Evolutionary conservation across 2,888 invertebrate genomes (phyloP), one percentile per base, ranked within the genome.

Genomic region (Trimorus sp.): DNA sequence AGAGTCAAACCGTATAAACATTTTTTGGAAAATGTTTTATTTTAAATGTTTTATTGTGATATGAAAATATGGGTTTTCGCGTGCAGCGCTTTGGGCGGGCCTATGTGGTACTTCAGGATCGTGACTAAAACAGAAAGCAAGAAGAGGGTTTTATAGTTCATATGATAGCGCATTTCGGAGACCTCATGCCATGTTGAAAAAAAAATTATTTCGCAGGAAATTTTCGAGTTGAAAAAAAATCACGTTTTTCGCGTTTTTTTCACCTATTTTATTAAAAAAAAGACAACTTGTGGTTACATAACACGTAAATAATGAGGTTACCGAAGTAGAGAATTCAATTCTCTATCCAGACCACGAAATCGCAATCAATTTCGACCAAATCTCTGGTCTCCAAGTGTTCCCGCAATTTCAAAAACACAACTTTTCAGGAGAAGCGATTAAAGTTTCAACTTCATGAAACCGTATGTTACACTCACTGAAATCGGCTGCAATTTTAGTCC

Each of bases 281-380:
- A 65, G 6, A 63, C 36, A 26, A 45, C 1, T 60, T 63, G 16
- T 26, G 42, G 48, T 48, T 45, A 63, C 63, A 63, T 49, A 1
- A 45, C 15, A 48, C 63, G 5, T n/a, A 48, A 45, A 63, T 36
- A 63, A 45, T 42, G 1, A 63, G 63, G 49, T 63, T 45, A 45
- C 42, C 36, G 63, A 36, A 45, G 63, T 63, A 45, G 63, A 63
- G 49, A 63, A 63, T 63, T 63, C 49, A 63, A 63, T 63, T 63
- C 11, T 11, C 45, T 9, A 45, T 63, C 26, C 45, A 49, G 12
- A 0, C 11, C 16, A 63, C 42, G 9, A 36, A 63, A 49, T 36
- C 15, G 36, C 49, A 63, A 48, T 63, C 3, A 63, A 63, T 63
- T 63, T 4, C 48, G 63, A 49, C 45, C 45, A 63, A 63, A 63